A percentile compares a stretch with the other conserved stretches of the same genome.
Evolutionary conservation across 2,888 invertebrate species (phyloP).

Genomic region (Antheraea assamensis): DNA sequence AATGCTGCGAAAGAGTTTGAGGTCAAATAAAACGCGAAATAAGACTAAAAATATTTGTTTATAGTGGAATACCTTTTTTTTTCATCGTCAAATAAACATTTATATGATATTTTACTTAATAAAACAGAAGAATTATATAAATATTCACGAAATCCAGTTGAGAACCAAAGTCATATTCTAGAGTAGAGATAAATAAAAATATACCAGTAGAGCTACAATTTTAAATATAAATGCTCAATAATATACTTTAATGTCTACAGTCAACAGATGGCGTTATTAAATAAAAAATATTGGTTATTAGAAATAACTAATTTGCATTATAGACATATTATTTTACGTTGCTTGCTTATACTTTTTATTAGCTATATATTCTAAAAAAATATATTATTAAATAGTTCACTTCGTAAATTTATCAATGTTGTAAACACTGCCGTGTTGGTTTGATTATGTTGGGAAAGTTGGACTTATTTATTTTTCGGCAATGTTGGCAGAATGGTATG

Average conservation of each 20-base stretch:
- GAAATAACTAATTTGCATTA: background rate
- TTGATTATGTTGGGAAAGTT: conserved; percentile 46
- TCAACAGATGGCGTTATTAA: conserved; percentile 9
- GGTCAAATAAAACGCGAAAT: too few species aligned
- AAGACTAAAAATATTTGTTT: too few species aligned
- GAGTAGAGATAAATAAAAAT: too few species aligned
- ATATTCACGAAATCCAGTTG: too few species aligned
- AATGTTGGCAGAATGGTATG: conserved; percentile 38
- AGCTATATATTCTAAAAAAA: background rate
- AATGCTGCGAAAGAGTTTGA: too few species aligned
- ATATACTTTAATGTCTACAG: background rate
- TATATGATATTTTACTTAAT: too few species aligned
- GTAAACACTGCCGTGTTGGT: conserved; percentile 17
- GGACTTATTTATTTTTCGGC: conserved; percentile 20
- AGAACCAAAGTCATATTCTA: too few species aligned
- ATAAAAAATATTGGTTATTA: background rate
- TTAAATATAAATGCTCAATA: background rate
- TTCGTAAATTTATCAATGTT: background rate
- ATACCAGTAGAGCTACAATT: too few species aligned
- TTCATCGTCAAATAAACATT: too few species aligned
- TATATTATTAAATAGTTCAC: background rate
- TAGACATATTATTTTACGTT: background rate
- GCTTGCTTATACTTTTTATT: background rate
- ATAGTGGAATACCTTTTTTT: too few species aligned
- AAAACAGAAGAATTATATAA: too few species aligned